Base-by-base conservation (phyloP, 2,888 invertebrate species). In the Xiphydria camelus region DNA sequence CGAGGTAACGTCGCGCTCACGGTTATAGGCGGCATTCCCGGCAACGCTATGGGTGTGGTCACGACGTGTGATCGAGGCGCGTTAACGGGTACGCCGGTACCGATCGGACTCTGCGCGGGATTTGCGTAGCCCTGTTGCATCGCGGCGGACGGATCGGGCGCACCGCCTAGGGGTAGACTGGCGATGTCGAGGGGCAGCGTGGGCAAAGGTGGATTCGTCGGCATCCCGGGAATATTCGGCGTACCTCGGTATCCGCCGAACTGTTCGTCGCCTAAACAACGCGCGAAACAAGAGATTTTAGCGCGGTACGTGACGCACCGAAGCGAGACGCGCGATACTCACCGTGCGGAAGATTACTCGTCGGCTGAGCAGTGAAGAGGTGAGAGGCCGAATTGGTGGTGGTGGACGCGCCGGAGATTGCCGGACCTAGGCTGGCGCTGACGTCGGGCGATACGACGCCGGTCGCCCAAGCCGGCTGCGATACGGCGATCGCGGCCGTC, bases 11-110 rank as follows among this genome's bases (percentile, higher is more conserved):
- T 84, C 12, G 87, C 86, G 60, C 86, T 88, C 9, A 89, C 89
- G 12, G 88, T 89, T 51, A 89, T 85, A 7, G 89, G 87, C 14
- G 89, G 89, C 87, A 89, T 86, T 22, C 89, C 89, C 18, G 88
- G 88, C 53, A 88, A 75, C 9, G 85, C 83, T 32, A 88, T 83
- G 0, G 88, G 87, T 1, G 87, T 87, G 20, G 85, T 82, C 10
- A 87, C 80, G 1, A 74, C 43, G 20, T 71, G 66, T 14, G 70
- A 54, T 25, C 68, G 65, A 41, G 64, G 53, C 41, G 59, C 43
- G 33, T 61, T 58, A 15, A 57, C 61, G 9, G 77, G 73, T 62
- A 70, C 60, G 9, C 70, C 70, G 22, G 76, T 62, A 10, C 73
- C 63, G 2, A 59, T 58, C 54, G 62, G 54, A 48, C 55, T 61